phyloP scores from a whole-genome alignment of 2,113 vertebrate genomes.

The Leucopsar rothschildi region DNA sequence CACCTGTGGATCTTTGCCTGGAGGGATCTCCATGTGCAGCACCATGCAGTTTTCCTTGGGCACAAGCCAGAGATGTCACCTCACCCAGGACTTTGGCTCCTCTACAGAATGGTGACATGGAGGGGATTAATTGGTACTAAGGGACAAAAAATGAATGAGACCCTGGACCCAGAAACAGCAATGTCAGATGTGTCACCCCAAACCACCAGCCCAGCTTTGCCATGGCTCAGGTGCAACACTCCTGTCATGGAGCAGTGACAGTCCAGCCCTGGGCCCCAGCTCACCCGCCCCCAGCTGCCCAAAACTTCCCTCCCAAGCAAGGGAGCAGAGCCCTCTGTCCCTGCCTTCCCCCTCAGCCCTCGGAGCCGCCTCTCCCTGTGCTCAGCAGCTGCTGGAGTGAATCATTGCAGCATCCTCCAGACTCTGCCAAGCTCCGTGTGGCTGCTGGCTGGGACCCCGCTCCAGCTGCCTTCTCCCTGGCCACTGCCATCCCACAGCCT shows the following conservation, averaged over 20 bases:
- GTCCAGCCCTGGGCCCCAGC: background rate
- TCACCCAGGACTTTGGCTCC: background rate
- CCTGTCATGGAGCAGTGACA: background rate
- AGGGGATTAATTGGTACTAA: background rate
- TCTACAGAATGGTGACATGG: background rate
- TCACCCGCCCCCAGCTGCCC: background rate
- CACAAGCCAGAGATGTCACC: background rate
- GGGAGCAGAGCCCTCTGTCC: background rate
- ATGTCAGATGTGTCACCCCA: background rate
- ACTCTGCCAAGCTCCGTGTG: background rate
- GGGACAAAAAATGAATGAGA: accelerated
- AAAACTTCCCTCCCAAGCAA: background rate
- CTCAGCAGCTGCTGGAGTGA: background rate
- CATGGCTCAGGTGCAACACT: accelerated
- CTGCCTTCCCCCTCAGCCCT: background rate
- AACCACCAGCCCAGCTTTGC: background rate
- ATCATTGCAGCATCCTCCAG: background rate
- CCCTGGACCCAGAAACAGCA: background rate
- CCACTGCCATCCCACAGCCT: accelerated
- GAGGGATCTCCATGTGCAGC: accelerated
- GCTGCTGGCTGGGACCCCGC: background rate
- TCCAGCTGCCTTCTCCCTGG: background rate
- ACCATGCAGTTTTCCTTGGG: accelerated
- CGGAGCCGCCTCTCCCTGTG: background rate
- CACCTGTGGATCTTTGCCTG: background rate